A percentile compares a stretch with the other conserved stretches of the same genome.
phyloP scores from a whole-genome alignment of 2,888 invertebrate genomes.

The Heliconius hortense region DNA sequence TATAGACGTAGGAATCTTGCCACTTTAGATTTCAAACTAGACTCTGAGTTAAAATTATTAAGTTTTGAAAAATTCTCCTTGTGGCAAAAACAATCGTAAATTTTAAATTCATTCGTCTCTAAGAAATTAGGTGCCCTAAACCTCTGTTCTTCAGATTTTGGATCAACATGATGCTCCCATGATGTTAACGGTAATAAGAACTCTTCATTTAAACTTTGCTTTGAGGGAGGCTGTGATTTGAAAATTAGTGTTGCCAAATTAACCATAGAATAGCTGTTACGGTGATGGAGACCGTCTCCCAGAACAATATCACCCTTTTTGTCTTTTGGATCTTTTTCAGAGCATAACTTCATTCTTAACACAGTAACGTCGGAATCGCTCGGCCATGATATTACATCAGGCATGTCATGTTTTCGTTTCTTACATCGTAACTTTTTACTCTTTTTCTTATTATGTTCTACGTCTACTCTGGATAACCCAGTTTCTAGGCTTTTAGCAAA shows the following conservation, averaged over 20 bases:
- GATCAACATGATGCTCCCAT: conserved; percentile 71
- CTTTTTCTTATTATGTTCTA: conserved; percentile 51
- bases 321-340: conserved; percentile 68
- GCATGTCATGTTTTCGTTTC: conserved; percentile 54
- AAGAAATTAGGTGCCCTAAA: background rate
- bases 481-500: conserved; percentile 62
- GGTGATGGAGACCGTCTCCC: conserved; percentile 81
- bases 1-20: conserved; percentile 70
- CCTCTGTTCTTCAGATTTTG: conserved; percentile 33
- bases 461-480: conserved; percentile 56
- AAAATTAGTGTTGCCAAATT: conserved; percentile 81
- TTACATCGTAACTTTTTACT: conserved; percentile 52
- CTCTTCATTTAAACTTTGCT: conserved; percentile 69
- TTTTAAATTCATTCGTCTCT: conserved; percentile 22
- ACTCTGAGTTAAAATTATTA: conserved; percentile 51
- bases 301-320: conserved; percentile 71
- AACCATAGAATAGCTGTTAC: conserved; percentile 81
- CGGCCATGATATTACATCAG: conserved; percentile 74
- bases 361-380: conserved; percentile 84
- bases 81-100: conserved; percentile 21
- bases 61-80: conserved; percentile 42
- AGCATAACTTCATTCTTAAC: conserved; percentile 73
- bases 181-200: conserved; percentile 81
- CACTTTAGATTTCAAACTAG: conserved; percentile 61
- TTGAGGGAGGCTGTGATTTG: conserved; percentile 64